Base-by-base conservation (phyloP, 2,797 vertebrate genomes). In the Sebastes minor region DNA sequence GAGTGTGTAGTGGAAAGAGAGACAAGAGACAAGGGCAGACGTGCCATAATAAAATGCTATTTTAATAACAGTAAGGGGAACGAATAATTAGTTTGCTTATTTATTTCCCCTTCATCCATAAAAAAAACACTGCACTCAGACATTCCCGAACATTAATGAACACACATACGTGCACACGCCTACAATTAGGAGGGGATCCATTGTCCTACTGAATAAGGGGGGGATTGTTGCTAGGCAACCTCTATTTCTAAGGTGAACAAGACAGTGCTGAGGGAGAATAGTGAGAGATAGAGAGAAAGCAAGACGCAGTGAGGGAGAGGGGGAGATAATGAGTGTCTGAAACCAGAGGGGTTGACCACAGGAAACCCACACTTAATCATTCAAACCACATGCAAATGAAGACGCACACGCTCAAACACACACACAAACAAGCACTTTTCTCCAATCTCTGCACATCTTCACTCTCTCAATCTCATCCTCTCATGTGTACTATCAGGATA, bases 221-320 rank as follows among this genome's bases (percentile, higher is more conserved):
- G 83, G 82, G 76, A 72, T 56, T 74, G 94, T 95, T 95, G 93
- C 95, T 92, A 93, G 75, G 94, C 94, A 94, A 95, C 95, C 84
- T 67, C 78, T 89, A 85, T 93, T 94, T 91, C 86, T 89, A 90
- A 89, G 88, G 89, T 90, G 92, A 93, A 80, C 38, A 80, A 86
- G 86, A 88, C 83, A 83, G 71, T 62, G 75, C 42, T 52, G 71
- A 75, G 68, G 68, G 78, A 86, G 62, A 87, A 76, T 46, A 72
- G 85, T n/a, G 49, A 65, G 80, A 80, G 81, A 86, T 1, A 25
- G 76, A 25, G 76, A 66, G 52, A 55, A 59, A 65, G 55, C 25
- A 23, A 67, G 60, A 69, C 20, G 63, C 72, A 72, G 42, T 11
- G 79, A 66, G 65, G 30, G 60, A 75, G 70, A 57, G 55, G 59